These are phyloP conservation scores for Schrankia costaestrigalis DNA, from an alignment of 2,888 invertebrate genomes.

Conservation along the genomic window DNA sequence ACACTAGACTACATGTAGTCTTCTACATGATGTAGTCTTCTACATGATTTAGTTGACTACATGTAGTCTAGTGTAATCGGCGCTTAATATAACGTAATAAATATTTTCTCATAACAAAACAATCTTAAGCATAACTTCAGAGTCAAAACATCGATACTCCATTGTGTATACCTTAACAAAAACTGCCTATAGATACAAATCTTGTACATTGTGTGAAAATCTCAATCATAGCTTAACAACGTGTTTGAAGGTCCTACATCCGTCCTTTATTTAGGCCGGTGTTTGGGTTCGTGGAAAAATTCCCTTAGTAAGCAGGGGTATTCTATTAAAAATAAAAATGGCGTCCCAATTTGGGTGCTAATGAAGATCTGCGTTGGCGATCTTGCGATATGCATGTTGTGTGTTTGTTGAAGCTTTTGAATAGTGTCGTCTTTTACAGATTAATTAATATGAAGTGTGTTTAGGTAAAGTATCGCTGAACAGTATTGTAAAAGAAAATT, in stretches of 20 bases:
- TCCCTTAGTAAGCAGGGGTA: conserved; percentile 34
- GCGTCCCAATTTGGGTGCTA: conserved; percentile 42
- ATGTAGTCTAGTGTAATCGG: no score
- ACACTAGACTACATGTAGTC: no score
- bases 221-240: conserved; percentile 3
- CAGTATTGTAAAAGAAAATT: no score
- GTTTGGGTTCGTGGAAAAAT: conserved; percentile 30
- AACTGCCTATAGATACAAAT: no score
- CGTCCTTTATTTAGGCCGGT: conserved; percentile 18
- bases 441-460: neutral
- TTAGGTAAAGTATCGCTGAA: no score
- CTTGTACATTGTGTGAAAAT: conserved; percentile 6
- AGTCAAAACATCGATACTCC: no score
- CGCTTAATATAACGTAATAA: no score
- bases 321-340: conserved; percentile 51
- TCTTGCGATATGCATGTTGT: conserved; percentile 29
- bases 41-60: no score
- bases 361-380: conserved; percentile 45
- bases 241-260: conserved; percentile 13
- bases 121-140: no score
- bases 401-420: conserved; percentile 12
- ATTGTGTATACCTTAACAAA: no score
- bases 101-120: no score
- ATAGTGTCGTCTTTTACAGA: conserved; percentile 8
- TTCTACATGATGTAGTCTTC: no score